Conservation (phyloP, 1,140 invertebrate genomes). For the Melitaea cinxia region DNA sequence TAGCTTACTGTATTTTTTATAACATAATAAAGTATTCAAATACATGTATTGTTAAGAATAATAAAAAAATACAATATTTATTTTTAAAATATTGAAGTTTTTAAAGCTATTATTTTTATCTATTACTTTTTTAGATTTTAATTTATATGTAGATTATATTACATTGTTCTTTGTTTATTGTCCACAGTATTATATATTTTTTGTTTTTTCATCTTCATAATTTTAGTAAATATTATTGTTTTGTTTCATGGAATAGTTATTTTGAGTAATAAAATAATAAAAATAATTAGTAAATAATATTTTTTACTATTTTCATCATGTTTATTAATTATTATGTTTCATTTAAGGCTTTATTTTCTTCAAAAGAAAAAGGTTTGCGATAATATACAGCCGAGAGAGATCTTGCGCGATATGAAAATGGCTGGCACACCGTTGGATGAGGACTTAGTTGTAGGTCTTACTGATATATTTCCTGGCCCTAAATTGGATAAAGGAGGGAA, state of each 20-base stretch:
- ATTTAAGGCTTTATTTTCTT: conserved; percentile 43
- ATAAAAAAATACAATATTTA: too few species aligned
- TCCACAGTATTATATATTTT: too few species aligned
- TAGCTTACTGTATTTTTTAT: conserved; percentile 16
- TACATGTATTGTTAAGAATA: too few species aligned
- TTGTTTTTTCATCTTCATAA: too few species aligned
- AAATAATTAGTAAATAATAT: background rate
- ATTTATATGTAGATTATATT: too few species aligned
- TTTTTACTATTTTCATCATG: background rate
- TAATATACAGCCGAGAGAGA: conserved; percentile 35
- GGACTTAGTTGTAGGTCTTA: conserved; percentile 32
- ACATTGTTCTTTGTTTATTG: too few species aligned
- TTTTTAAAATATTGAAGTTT: too few species aligned
- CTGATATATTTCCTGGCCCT: conserved; percentile 44
- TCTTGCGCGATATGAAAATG: conserved; percentile 35
- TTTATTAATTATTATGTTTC: background rate
- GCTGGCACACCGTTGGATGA: conserved; percentile 39
- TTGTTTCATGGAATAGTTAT: too few species aligned
- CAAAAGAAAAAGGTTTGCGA: conserved; percentile 28
- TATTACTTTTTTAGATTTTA: too few species aligned
- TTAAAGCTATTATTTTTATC: too few species aligned
- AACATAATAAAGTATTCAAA: background rate
- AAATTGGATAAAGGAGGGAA: conserved; percentile 39
- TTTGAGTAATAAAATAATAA: too few species aligned
- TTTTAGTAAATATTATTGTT: too few species aligned